Percentiles rank a stretch among this genome's conserved stretches.
Evolutionary conservation across 92 coral and sea anemone species (phyloP).

Genomic region (Phenganax subtilis): DNA sequence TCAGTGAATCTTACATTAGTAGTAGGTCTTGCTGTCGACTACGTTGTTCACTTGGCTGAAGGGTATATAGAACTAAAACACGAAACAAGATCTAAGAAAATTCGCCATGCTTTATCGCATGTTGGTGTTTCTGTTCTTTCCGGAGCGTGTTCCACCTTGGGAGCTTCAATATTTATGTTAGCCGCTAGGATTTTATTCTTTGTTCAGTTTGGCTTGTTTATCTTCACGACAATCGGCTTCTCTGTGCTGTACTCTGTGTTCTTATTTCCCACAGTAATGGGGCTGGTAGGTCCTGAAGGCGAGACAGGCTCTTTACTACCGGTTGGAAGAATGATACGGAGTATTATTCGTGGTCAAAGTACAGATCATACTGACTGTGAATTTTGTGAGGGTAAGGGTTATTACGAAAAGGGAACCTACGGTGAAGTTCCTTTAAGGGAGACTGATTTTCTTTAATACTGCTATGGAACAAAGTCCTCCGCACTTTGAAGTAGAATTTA

Average conservation of each 20-base stretch:
- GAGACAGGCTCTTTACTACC: slow-evolving; percentile 71
- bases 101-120: slow-evolving; percentile 64
- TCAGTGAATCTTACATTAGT: slow-evolving; percentile 90
- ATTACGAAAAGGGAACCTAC: not conserved
- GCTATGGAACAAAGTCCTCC: too few species aligned
- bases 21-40: slow-evolving; percentile 92
- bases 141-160: slow-evolving; percentile 86
- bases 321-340: not conserved
- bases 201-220: slow-evolving; percentile 88
- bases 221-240: slow-evolving; percentile 86
- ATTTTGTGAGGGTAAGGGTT: not conserved
- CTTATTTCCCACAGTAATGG: slow-evolving; percentile 70
- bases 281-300: slow-evolving; percentile 78
- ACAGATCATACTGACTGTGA: not conserved
- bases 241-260: slow-evolving; percentile 77
- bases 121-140: slow-evolving; percentile 91
- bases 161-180: slow-evolving; percentile 87
- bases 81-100: slow-evolving; percentile 48
- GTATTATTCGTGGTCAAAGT: not conserved
- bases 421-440: not conserved
- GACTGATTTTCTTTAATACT: not conserved
- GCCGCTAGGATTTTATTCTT: slow-evolving; percentile 92
- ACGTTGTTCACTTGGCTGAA: slow-evolving; percentile 96
- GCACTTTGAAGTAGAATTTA: too few species aligned
- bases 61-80: slow-evolving; percentile 57